These are phyloP conservation scores for Mesorhabditis spiculigera DNA, from an alignment of 2,888 invertebrate species.

Conservation along the genomic window DNA sequence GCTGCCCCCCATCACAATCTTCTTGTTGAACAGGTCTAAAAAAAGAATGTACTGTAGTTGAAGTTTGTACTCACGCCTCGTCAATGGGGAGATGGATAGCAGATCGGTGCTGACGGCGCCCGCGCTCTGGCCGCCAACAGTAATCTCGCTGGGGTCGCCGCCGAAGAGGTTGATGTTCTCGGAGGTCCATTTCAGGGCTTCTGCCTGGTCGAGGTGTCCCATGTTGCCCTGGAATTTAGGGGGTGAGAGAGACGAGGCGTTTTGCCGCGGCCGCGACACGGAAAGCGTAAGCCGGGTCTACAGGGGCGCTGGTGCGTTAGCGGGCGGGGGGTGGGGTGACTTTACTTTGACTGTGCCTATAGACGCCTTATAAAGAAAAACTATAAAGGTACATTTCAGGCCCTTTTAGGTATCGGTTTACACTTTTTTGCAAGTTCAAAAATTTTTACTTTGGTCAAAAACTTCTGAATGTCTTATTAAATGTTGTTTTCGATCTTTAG, in stretches of 20 bases:
- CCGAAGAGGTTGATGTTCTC: conserved; percentile 1
- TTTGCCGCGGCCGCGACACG: not conserved
- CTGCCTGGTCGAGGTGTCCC: not conserved
- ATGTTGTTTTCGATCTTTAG: not conserved
- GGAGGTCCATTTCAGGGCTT: not conserved
- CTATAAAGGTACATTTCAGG: no score
- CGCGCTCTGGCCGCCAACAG: conserved; percentile 52
- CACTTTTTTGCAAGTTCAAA: no score
- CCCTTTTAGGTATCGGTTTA: no score
- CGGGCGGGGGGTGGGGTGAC: no score
- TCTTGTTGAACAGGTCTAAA: conserved; percentile 43
- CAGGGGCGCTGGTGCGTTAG: no score
- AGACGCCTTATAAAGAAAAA: no score
- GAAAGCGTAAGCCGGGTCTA: no score
- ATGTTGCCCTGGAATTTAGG: not conserved
- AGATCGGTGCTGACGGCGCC: conserved; percentile 49
- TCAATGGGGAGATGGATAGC: conserved; percentile 45
- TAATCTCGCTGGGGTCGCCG: conserved; percentile 46
- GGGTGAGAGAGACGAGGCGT: not conserved
- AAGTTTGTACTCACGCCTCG: conserved; percentile 19
- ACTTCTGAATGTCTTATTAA: no score
- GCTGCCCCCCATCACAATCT: conserved; percentile 49
- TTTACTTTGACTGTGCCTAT: no score
- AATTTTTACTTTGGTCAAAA: not conserved
- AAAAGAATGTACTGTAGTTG: conserved; percentile 7